phyloP scores from a whole-genome alignment of 2,797 vertebrate species.

The Hydrophis major region DNA sequence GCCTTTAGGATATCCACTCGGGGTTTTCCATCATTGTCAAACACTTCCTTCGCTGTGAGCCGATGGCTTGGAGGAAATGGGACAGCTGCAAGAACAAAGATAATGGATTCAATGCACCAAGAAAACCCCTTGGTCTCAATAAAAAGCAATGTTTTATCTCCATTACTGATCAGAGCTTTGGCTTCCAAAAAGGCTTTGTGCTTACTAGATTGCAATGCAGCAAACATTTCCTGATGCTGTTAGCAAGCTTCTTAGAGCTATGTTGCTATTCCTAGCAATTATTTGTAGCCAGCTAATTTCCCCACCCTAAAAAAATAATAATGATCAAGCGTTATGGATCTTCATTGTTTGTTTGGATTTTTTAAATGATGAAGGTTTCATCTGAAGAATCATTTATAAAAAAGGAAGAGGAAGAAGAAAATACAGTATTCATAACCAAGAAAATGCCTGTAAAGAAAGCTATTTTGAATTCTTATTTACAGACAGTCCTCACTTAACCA shows the following conservation, averaged over 20 bases:
- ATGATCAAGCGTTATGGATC: neutral
- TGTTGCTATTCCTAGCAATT: neutral
- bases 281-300: neutral
- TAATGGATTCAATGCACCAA: constrained; percentile 31
- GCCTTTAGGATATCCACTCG: constrained; percentile 97
- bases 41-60: constrained; percentile 96
- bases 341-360: neutral
- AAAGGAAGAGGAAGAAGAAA: neutral
- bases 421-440: neutral
- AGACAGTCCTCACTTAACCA: neutral
- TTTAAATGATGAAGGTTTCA: neutral
- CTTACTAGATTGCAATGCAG: neutral
- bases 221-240: neutral
- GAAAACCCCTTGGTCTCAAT: neutral
- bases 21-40: constrained; percentile 94
- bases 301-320: neutral
- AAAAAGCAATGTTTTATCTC: constrained; percentile 23
- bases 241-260: neutral
- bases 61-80: constrained; percentile 97
- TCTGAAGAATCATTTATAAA: neutral
- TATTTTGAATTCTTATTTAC: neutral
- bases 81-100: constrained; percentile 79
- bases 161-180: neutral
- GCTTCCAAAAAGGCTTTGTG: neutral
- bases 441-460: too few relatives aligned